Evolutionary conservation across 30 jellyfish, hydroid and myxozoan species (phyloP), one percentile per base, ranked within the genome.

Genomic region (Turritopsis rubra): DNA sequence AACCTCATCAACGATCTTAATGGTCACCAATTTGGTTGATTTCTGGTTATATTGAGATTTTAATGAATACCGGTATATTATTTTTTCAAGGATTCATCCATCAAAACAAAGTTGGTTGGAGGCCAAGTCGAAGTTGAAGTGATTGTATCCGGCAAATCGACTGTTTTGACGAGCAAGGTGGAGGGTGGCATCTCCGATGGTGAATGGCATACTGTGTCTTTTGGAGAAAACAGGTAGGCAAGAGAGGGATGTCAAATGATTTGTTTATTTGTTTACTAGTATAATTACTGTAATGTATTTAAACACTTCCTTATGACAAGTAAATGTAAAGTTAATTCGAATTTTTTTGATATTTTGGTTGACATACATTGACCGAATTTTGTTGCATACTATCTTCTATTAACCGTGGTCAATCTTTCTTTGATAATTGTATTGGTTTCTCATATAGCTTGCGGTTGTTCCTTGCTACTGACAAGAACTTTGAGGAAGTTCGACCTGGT

Each of bases 171-270:
- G 28, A 70, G 28, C 0, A 53, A 21, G 0, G 89, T 85, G 65
- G 28, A 73, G 81, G 80, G 90, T 70, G 86, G 79, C 75, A 74
- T 91, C n/a, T 82, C 93, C 30, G 98, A 91, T 65, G 98, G 98
- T 19, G 72, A 84, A 19, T 91, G 98, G 98, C 98, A 91, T 76
- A 41, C 82, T 28, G 88, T 91, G 27, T 65, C 53, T 16, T 81
- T 91, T 18, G 23, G 72, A 52, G 89, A 75, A 52, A 82, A 65
- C 30, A 79, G 65, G 98, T 87, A 66, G 79, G 89, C 73, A 24
- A 41, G 5, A 13, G 9, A 41, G 60, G 5, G 60, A 3, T 41
- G 5, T 3, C 60, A 41, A 3, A 41, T 41, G 5, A 41, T 41
- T 41, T 41, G n/a, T n/a, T n/a, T n/a, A n/a, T n/a, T n/a, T n/a